Evolutionary conservation across 2,797 vertebrate genomes (phyloP).

Genomic region (Sebastiscus tertius): DNA sequence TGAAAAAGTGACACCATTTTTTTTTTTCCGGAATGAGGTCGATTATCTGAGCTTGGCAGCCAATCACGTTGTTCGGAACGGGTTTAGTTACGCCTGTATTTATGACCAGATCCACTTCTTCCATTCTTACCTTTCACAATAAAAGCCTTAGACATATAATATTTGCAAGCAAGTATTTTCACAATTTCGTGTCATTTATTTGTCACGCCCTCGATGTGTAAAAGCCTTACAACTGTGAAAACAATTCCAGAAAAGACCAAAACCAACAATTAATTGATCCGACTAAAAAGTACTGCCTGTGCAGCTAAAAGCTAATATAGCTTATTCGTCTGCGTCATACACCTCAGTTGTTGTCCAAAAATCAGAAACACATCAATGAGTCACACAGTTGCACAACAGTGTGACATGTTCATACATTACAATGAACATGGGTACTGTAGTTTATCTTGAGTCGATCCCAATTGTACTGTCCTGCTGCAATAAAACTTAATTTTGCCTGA

Average conservation of each 20-base stretch:
- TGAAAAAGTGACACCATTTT: too few species aligned
- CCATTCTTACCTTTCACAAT: too few species aligned
- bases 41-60: too few species aligned
- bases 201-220: too few species aligned
- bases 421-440: not conserved
- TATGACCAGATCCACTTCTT: too few species aligned
- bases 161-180: too few species aligned
- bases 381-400: not conserved
- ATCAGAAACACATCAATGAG: not conserved
- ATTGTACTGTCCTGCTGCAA: not conserved
- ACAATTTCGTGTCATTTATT: too few species aligned
- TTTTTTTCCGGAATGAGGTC: too few species aligned
- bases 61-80: too few species aligned
- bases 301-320: too few species aligned
- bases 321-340: not conserved
- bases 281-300: not conserved
- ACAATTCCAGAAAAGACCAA: not conserved
- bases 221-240: not conserved
- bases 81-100: too few species aligned
- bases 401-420: not conserved
- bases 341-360: not conserved
- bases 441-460: not conserved
- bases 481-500: fast-evolving
- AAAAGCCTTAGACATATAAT: too few species aligned
- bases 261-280: not conserved